Base-by-base conservation (phyloP, 2,888 invertebrate genomes). In the Bunonema sp. region DNA sequence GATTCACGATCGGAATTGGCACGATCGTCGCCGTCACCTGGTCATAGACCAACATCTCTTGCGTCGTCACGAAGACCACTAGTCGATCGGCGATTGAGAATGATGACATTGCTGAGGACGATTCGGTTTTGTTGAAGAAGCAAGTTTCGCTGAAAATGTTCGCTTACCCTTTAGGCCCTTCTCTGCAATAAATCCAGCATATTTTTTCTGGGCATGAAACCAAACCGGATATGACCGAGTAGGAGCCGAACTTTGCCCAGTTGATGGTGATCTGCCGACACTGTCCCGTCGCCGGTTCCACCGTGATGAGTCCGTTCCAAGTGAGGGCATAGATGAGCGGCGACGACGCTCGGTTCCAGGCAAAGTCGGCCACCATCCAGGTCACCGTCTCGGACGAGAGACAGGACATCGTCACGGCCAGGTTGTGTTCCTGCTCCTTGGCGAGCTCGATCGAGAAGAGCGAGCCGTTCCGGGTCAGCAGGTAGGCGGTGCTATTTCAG, bases 71-170 rank as follows among this genome's bases (percentile, higher is more conserved):
- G 37, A 65, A 66, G 2, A 62, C 58, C 41, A 66, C 64, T 1
- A 63, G 46, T 37, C 64, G 61, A 44, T 65, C 65, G 18, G 65
- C 63, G 8, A 66, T 58, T 5, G 65, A 54, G 37, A 65, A 62
- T 15, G 59, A 53, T 1, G 57, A 53, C 15, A 65, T 55, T 7
- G 59, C n/a, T n/a, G n/a, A n/a, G n/a, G n/a, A n/a, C n/a, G n/a
- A n/a, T n/a, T n/a, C n/a, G n/a, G n/a, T n/a, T n/a, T n/a, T n/a
- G n/a, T n/a, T n/a, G n/a, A n/a, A n/a, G n/a, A n/a, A n/a, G n/a
- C n/a, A n/a, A n/a, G n/a, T n/a, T n/a, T n/a, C n/a, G n/a, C n/a
- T n/a, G n/a, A n/a, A n/a, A n/a, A n/a, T n/a, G n/a, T n/a, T n/a
- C n/a, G n/a, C n/a, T n/a, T n/a, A n/a, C n/a, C 47, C 37, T 66